These are phyloP conservation scores for Microtus pennsylvanicus DNA, from an alignment of 2,113 vertebrate species.

Conservation along the genomic window DNA sequence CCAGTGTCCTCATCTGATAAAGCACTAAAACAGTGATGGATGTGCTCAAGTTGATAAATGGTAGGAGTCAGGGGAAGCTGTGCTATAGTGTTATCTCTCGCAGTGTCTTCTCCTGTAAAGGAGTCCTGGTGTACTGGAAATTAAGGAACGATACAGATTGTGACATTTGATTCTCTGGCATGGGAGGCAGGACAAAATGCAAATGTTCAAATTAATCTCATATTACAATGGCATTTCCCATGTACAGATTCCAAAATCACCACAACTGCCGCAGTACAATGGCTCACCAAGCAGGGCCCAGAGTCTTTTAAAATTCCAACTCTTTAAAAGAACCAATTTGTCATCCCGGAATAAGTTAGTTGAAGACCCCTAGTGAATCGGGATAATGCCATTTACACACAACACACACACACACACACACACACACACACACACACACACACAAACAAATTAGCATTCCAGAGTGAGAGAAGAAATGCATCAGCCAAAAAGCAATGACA, in stretches of 20 bases:
- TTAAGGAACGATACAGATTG: slow-evolving; percentile 58
- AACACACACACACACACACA: background rate
- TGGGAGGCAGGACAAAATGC: slow-evolving; percentile 32
- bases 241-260: background rate
- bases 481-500: background rate
- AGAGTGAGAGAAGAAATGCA: background rate
- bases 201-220: slow-evolving; percentile 55
- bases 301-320: background rate
- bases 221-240: background rate
- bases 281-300: background rate
- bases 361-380: slow-evolving; percentile 20
- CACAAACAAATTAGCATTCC: slow-evolving; percentile 36
- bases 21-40: slow-evolving; percentile 61
- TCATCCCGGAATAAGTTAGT: slow-evolving; percentile 8
- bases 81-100: background rate
- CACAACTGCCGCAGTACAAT: background rate
- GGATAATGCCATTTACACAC: background rate
- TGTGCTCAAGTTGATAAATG: slow-evolving; percentile 28
- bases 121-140: slow-evolving; percentile 23
- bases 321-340: slow-evolving; percentile 41
- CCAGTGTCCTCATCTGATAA: slow-evolving; percentile 76
- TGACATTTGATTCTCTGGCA: slow-evolving; percentile 64
- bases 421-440: background rate
- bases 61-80: background rate
- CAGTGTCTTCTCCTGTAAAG: background rate